Base-by-base conservation (phyloP, 2,888 invertebrate species). In the Diaperis boleti region DNA sequence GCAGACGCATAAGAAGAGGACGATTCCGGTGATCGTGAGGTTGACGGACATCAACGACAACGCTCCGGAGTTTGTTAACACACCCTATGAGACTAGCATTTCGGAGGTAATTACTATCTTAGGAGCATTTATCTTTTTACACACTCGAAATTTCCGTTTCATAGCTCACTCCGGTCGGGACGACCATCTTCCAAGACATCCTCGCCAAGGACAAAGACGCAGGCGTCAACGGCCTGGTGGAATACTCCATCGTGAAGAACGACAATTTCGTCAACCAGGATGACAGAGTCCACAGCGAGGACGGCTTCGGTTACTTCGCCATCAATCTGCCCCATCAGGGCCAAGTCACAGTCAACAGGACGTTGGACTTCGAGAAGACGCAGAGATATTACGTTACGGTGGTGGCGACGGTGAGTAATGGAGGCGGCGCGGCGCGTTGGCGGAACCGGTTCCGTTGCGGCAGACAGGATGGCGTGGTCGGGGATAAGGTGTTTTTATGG, bases 21-120 rank as follows among this genome's bases (percentile, higher is more conserved):
- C 91, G 66, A 92, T 94, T 80, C 95, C 95, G 59, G 90, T 95
- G 72, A 94, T 95, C 78, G 94, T 94, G 69, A 86, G 95, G 82
- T 92, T 95, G 73, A 93, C 92, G 29, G 95, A 95, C 83, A 89
- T 95, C 79, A 95, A 95, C 79, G 95, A 95, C 82, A 95, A 95
- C 82, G 88, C 91, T 52, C 95, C 95, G 18, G 85, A 89, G 75
- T 95, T 95, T 82, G 85, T 91, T 78, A 91, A 91, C 77, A 89
- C 90, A 62, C 93, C 94, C 42, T 95, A 95, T 79, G 90, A 91
- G 81, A 88, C 92, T 60, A 90, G 87, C 65, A 91, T 95, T 69
- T 90, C 94, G 20, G 95, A 95, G 90, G 94, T 95, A 84, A 86
- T 84, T n/a, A n/a, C n/a, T n/a, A n/a, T n/a, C n/a, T n/a, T n/a